A percentile compares a stretch with the other conserved stretches of the same genome.
Conservation (phyloP, 2,888 invertebrate species). For the Rhagonycha fulva region DNA sequence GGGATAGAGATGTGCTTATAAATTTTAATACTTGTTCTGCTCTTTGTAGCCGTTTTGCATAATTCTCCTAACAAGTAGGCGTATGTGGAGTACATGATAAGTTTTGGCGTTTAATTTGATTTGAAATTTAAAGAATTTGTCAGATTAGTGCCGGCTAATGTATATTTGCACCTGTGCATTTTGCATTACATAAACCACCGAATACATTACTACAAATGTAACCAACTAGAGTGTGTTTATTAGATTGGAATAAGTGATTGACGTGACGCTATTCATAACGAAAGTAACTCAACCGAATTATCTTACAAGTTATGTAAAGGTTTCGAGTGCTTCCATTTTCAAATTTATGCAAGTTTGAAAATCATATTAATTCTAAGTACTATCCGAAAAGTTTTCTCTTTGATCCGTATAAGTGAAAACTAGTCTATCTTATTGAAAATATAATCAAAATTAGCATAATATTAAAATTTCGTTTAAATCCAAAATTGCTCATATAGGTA, state of each 20-base stretch:
- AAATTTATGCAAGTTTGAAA: slow-evolving; percentile 1
- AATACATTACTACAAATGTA: slow-evolving; percentile 14
- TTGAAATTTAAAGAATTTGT: background rate
- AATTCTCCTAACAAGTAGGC: too few relatives aligned
- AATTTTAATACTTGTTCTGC: too few relatives aligned
- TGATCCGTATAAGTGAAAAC: background rate
- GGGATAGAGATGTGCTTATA: too few relatives aligned
- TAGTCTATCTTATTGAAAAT: background rate
- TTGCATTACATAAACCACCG: slow-evolving; percentile 17
- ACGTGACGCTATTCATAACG: slow-evolving; percentile 12
- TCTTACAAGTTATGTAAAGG: slow-evolving; percentile 7
- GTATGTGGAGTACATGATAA: background rate
- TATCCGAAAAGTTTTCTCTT: background rate
- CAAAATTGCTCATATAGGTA: background rate
- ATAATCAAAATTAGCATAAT: background rate
- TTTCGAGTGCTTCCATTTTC: slow-evolving; percentile 11
- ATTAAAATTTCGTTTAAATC: background rate
- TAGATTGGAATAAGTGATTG: slow-evolving; percentile 15
- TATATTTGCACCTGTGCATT: slow-evolving; percentile 13
- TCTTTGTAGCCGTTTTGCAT: too few relatives aligned
- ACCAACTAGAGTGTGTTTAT: slow-evolving; percentile 11
- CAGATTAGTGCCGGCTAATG: background rate
- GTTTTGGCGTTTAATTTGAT: background rate
- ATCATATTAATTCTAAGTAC: background rate
- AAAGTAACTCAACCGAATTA: slow-evolving; percentile 11